These are phyloP conservation scores for Dermatemys mawii DNA, from an alignment of 2,113 vertebrate genomes.

Conservation along the genomic window DNA sequence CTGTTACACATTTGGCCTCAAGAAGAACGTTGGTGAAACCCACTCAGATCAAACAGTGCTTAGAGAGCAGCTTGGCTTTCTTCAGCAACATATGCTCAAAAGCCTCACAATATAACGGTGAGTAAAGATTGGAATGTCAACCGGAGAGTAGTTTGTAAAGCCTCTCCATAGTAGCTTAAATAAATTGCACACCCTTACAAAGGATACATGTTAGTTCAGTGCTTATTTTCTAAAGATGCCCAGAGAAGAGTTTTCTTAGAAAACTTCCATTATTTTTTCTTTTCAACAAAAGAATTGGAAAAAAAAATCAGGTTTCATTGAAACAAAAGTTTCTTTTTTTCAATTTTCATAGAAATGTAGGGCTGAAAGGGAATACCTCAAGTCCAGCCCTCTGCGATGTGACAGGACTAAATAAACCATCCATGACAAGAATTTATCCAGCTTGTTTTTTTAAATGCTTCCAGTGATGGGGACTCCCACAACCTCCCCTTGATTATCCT, in stretches of 20 bases:
- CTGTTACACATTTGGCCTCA: neutral
- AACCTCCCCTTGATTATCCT: too few relatives aligned
- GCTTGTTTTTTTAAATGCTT: too few relatives aligned
- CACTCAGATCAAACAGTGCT: neutral
- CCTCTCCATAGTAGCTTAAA: neutral
- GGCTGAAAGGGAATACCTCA: too few relatives aligned
- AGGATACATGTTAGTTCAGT: neutral
- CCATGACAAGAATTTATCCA: too few relatives aligned
- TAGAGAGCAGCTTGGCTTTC: neutral
- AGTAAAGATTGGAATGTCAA: neutral
- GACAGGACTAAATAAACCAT: too few relatives aligned
- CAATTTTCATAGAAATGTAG: too few relatives aligned
- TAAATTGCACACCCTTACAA: neutral
- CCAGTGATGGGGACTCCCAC: too few relatives aligned
- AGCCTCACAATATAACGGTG: neutral
- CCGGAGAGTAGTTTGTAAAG: neutral
- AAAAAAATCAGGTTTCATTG: neutral
- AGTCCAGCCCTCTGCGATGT: too few relatives aligned
- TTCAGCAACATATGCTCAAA: neutral
- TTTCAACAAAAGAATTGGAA: neutral
- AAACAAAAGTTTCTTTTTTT: neutral
- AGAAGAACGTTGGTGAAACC: neutral
- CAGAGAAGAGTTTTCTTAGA: neutral
- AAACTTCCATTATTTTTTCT: neutral
- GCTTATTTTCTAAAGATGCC: neutral